These are phyloP conservation scores for Craniophora ligustri DNA, from an alignment of 2,888 invertebrate species.

Conservation along the genomic window DNA sequence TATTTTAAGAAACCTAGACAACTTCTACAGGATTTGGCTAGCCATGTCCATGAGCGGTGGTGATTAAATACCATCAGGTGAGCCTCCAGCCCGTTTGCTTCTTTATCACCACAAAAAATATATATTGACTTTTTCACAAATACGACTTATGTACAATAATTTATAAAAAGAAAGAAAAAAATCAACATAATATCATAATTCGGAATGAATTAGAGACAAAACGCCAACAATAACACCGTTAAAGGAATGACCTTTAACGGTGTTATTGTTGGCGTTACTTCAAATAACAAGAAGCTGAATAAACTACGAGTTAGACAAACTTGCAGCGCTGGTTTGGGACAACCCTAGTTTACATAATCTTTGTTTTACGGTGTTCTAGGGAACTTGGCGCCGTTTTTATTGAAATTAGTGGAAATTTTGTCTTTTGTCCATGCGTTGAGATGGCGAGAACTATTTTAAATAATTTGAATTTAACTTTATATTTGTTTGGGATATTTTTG, in stretches of 20 bases:
- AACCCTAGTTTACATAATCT: slow-evolving; percentile 43
- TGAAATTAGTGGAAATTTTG: slow-evolving; percentile 37
- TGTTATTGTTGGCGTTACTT: slow-evolving; percentile 39
- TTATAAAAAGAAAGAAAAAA: no score
- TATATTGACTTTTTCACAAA: no score
- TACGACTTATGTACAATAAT: no score
- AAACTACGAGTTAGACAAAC: slow-evolving; percentile 36
- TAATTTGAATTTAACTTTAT: slow-evolving; percentile 9
- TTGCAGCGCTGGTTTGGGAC: slow-evolving; percentile 22
- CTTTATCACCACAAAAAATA: no score
- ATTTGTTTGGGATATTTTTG: neutral
- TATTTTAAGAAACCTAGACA: no score
- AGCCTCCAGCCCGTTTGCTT: no score
- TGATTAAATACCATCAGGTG: no score
- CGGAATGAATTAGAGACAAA: neutral
- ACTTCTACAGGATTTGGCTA: no score
- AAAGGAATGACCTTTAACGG: neutral
- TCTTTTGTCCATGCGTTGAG: slow-evolving; percentile 25
- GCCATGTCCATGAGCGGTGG: no score
- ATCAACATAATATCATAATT: no score
- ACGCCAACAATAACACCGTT: no score
- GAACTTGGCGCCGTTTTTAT: slow-evolving; percentile 37
- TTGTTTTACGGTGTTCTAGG: slow-evolving; percentile 39
- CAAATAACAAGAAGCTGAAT: slow-evolving; percentile 48
- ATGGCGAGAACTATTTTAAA: slow-evolving; percentile 16